Base-by-base conservation (phyloP, 2,113 vertebrate genomes). In the Marmota monax region DNA sequence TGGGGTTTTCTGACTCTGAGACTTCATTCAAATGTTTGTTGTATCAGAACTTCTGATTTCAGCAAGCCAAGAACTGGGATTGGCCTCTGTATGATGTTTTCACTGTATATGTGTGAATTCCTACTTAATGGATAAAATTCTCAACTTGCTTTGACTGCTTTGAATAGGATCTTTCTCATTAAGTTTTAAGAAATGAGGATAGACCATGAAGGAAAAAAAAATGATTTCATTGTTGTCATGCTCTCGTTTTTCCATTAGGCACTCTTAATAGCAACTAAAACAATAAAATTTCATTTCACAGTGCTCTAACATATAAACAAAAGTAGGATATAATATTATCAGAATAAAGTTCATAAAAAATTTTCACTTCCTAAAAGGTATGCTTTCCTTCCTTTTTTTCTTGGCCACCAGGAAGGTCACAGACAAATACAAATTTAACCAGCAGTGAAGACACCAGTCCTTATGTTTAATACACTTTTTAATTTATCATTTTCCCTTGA, bases 361-460 rank as follows among this genome's bases (percentile, higher is more conserved):
- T 37, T 77, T 96, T 95, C 11, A 73, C 23, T 61, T 93, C 37
- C 90, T 65, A 82, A 93, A 80, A 85, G 14, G 13, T 34, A 48
- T 65, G 84, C 9, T n/a, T 90, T 78, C 51, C 39, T 90, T 90
- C 2, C 16, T 58, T 87, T 79, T n/a, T 63, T 90, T 4, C 34
- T 20, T 95, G n/a, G 74, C 34, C 29, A 0, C 83, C 22, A 88
- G 37, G 22, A 80, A 94, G 51, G 20, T 53, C 72, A 3, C 14
- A 39, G 39, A 39, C 39, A 91, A 77, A 85, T 72, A 76, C 5
- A 45, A 90, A 84, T 95, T 88, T 92, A 7, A 51, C 10, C 34
- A 27, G 7, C 56, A 80, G n/a, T 9, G 72, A 92, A 80, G 65
- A 74, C 29, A 85, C 13, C 73, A 80, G 11, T 69, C 22, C 17